Base-by-base conservation (phyloP, 2,888 invertebrate genomes). In the Cryptocheilus praepositus region DNA sequence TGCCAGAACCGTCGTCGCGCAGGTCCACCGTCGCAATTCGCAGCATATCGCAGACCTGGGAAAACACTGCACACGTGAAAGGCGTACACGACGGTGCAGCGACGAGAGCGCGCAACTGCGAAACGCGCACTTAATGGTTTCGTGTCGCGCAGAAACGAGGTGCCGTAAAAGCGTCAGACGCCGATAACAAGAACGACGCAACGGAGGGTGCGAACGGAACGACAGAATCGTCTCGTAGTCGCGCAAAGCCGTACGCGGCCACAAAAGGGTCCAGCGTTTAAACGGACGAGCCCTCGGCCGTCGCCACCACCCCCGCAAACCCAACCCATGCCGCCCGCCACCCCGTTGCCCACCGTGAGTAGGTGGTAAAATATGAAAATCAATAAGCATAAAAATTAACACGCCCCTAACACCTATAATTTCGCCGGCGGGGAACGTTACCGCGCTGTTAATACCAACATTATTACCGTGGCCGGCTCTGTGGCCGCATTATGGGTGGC, bases 341-440 rank as follows among this genome's bases (percentile, higher is more conserved):
- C 28, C 51, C 51, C 49, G 13, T 15, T 4, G 5, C 22, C 8
- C 18, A 18, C 49, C 21, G 36, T 15, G 18, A 72, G 61, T 79
- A 79, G 84, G 86, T 85, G 87, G 83, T 87, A 85, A 88, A 87
- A 83, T 82, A 84, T 83, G 83, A 88, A 87, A 88, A 88, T 88
- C 87, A 88, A 88, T 88, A 86, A 87, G 83, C 85, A 83, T 86
- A 84, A 87, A 87, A 84, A 86, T 84, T 85, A 86, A 83, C 85
- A 82, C 85, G 81, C 83, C 83, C 80, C 82, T 81, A 81, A 85
- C 82, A 81, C 83, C 83, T 81, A 83, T 85, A 85, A 86, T 85
- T 84, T 83, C 67, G 70, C 62, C 61, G 71, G 61, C 75, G 72
- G 76, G 49, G 71, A 76, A 77, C 81, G 73, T 77, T 74, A 74